Evolutionary conservation across 2,888 invertebrate genomes (phyloP).

Genomic region (Rambutsinella grinnellia): DNA sequence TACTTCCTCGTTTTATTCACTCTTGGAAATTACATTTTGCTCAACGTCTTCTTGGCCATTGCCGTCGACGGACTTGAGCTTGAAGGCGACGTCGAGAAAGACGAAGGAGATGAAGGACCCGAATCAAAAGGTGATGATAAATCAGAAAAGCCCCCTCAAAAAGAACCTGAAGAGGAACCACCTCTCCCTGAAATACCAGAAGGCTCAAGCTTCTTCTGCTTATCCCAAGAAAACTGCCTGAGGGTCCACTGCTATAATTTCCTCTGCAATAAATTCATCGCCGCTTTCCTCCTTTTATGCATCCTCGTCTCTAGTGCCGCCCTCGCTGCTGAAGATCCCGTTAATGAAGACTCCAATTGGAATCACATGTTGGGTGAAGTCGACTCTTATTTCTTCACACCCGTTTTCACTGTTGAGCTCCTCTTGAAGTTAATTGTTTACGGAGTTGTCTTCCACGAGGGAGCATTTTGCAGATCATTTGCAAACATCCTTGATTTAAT

Average conservation of each 20-base stretch:
- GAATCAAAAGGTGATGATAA: background rate
- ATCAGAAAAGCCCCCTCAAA: background rate
- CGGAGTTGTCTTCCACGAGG: conserved; percentile 75
- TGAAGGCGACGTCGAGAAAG: conserved; percentile 92
- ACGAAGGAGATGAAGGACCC: conserved; percentile 75
- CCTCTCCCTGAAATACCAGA: conserved; percentile 51
- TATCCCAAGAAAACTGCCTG: conserved; percentile 59
- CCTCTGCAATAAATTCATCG: conserved; percentile 53
- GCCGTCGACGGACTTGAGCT: conserved; percentile 88
- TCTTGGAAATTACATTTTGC: conserved; percentile 81
- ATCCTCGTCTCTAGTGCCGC: conserved; percentile 52
- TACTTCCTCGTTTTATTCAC: conserved; percentile 99
- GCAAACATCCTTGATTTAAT: conserved; percentile 76
- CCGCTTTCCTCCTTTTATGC: conserved; percentile 59
- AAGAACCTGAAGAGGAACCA: conserved; percentile 3
- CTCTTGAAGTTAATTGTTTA: conserved; percentile 74
- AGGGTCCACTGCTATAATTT: conserved; percentile 56
- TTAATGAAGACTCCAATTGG: conserved; percentile 57
- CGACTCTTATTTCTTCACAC: conserved; percentile 76
- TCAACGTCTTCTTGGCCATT: conserved; percentile 99
- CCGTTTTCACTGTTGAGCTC: conserved; percentile 76
- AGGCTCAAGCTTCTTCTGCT: conserved; percentile 62
- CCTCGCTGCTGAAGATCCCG: conserved; percentile 53
- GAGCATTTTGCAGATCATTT: conserved; percentile 75
- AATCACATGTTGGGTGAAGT: conserved; percentile 74